Percentiles rank a stretch among this genome's conserved stretches.
Conservation (phyloP, 2,113 vertebrate species). For the Chaetodon auriga region DNA sequence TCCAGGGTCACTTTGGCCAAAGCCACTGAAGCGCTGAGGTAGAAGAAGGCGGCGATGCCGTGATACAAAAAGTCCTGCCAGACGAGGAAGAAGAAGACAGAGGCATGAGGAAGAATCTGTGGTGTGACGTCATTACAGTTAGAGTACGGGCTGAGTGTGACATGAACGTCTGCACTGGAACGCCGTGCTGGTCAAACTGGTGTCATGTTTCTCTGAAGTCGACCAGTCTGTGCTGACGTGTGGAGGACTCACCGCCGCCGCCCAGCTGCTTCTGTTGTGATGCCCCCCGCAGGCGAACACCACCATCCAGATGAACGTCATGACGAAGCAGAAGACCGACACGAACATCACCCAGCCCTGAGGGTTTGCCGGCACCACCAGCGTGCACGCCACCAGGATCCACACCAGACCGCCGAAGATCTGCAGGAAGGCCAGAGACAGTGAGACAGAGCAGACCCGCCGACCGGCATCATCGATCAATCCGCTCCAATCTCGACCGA, state of each 20-base stretch:
- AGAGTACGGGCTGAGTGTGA: too few species aligned
- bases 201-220: too few species aligned
- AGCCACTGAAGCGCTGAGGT: slow-evolving; percentile 87
- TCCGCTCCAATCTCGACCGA: too few species aligned
- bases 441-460: not conserved
- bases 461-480: too few species aligned
- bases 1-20: slow-evolving; percentile 74
- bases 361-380: slow-evolving; percentile 71
- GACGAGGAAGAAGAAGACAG: not conserved
- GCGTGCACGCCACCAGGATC: slow-evolving; percentile 86
- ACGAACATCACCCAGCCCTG: slow-evolving; percentile 91
- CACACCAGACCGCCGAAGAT: slow-evolving; percentile 88
- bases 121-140: too few species aligned
- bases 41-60: slow-evolving; percentile 84
- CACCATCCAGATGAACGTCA: slow-evolving; percentile 83
- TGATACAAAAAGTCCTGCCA: slow-evolving; percentile 85
- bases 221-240: too few species aligned
- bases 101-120: not conserved
- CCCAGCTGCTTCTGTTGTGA: slow-evolving; percentile 79
- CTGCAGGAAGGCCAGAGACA: slow-evolving; percentile 53
- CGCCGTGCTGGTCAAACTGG: too few species aligned
- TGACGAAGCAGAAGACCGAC: slow-evolving; percentile 87
- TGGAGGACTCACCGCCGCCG: slow-evolving; percentile 82
- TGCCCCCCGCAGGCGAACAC: slow-evolving; percentile 83
- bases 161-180: too few species aligned